Evolutionary conservation across 2,797 vertebrate genomes (phyloP).

Genomic region (Hylomyscus alleni): DNA sequence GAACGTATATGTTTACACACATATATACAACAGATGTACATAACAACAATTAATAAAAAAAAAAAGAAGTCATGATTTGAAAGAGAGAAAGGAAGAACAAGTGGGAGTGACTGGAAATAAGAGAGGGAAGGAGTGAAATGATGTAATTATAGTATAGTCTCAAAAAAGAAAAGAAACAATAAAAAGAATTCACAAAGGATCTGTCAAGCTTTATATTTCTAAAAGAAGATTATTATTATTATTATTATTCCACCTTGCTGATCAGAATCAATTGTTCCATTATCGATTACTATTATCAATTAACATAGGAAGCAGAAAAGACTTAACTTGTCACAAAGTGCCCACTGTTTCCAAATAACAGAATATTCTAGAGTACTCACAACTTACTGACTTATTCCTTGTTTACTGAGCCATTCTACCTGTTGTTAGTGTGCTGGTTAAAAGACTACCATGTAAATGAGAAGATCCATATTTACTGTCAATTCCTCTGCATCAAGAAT

Average conservation of each 20-base stretch:
- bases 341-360: neutral
- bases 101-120: neutral
- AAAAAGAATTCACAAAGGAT: neutral
- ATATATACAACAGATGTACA: neutral
- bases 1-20: neutral
- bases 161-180: neutral
- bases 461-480: neutral
- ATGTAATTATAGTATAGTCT: neutral
- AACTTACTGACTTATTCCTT: neutral
- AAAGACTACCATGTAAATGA: neutral
- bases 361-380: neutral
- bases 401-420: neutral
- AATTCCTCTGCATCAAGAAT: neutral
- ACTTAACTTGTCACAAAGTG: conserved; percentile 1
- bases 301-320: conserved; percentile 35
- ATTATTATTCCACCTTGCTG: neutral
- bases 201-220: conserved; percentile 11
- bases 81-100: neutral
- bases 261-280: conserved; percentile 39
- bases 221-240: conserved; percentile 44
- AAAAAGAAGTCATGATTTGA: neutral
- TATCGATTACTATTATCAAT: neutral
- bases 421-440: neutral
- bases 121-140: neutral
- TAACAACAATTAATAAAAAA: no score